These are phyloP conservation scores for Squalus acanthias DNA, from an alignment of 2,797 vertebrate species.

Conservation along the genomic window DNA sequence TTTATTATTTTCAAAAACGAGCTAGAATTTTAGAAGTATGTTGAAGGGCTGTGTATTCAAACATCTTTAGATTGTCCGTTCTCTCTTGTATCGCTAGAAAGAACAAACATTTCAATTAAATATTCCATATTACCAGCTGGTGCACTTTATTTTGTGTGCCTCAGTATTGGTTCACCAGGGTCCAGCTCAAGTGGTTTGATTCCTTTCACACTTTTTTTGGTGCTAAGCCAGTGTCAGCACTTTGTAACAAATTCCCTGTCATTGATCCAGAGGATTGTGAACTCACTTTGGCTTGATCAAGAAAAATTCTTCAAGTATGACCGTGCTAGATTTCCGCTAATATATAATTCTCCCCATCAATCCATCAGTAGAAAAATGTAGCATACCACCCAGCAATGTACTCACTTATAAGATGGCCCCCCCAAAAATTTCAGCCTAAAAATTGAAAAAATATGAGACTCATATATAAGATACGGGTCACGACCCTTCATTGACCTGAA, in stretches of 20 bases:
- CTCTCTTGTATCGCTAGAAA: neutral
- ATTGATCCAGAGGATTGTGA: neutral
- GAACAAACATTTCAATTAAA: neutral
- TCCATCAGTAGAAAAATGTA: neutral
- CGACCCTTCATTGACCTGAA: too few relatives aligned
- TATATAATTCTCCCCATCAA: neutral
- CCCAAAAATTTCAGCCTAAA: neutral
- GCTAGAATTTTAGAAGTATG: neutral
- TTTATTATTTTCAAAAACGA: neutral
- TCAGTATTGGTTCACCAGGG: neutral
- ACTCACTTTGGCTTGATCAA: neutral
- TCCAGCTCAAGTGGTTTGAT: neutral
- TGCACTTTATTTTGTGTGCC: neutral
- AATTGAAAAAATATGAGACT: neutral
- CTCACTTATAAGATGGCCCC: neutral
- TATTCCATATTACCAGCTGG: neutral
- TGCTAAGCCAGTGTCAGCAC: neutral
- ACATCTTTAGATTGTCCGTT: neutral
- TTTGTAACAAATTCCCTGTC: neutral
- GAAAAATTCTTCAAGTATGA: neutral
- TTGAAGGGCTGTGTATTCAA: neutral
- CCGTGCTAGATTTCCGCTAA: neutral
- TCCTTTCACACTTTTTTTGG: neutral
- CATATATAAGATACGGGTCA: neutral
- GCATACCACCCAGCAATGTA: neutral